Conservation (phyloP, 1,140 invertebrate species). For the Goniozus legneri region DNA sequence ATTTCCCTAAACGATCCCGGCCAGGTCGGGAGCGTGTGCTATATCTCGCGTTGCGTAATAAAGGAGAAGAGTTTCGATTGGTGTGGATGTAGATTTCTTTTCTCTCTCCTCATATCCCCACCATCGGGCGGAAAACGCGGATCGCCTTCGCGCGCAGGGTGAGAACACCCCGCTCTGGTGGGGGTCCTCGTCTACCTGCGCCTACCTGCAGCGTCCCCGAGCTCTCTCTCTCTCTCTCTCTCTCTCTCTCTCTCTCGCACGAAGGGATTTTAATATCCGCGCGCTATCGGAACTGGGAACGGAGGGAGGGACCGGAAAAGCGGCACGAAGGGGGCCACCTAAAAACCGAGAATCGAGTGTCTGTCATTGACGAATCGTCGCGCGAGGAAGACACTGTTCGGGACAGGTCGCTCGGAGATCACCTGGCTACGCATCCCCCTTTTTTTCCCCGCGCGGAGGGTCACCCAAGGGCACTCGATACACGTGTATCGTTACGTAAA, state of each 20-base stretch:
- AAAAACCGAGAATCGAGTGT: slow-evolving; percentile 38
- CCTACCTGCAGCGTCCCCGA: not conserved
- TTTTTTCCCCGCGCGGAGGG: no score
- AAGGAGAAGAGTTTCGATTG: slow-evolving; percentile 42
- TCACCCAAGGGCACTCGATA: no score
- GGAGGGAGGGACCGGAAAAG: slow-evolving; percentile 1
- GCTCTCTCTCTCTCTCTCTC: not conserved
- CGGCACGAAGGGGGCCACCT: not conserved
- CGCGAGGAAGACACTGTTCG: not conserved
- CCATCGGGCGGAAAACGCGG: not conserved
- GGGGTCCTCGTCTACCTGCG: no score
- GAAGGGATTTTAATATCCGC: slow-evolving; percentile 12
- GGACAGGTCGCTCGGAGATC: not conserved
- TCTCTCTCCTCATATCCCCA: no score
- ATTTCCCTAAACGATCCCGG: slow-evolving; percentile 52
- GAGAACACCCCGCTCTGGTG: no score
- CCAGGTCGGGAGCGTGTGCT: slow-evolving; percentile 32
- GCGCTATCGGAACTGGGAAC: slow-evolving; percentile 39
- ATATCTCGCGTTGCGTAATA: slow-evolving; percentile 46
- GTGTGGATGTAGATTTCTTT: not conserved
- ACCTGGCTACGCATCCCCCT: no score
- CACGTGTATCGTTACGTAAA: no score
- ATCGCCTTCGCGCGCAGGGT: not conserved
- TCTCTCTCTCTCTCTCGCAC: not conserved
- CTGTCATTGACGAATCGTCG: slow-evolving; percentile 25